Evolutionary conservation across 2,888 invertebrate genomes (phyloP).

Genomic region (Thecocarcelia acutangulata): DNA sequence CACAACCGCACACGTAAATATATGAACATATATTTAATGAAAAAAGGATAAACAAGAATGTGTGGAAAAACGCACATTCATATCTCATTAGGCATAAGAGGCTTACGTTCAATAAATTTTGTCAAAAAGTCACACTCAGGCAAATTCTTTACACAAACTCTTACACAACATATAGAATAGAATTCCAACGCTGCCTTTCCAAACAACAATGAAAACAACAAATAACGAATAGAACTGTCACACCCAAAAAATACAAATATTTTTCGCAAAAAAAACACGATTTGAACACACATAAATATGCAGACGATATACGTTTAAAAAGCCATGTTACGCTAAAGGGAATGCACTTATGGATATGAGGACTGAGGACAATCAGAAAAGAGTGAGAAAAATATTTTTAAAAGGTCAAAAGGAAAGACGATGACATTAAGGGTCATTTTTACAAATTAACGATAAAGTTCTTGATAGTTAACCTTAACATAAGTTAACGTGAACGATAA

Average conservation of each 20-base stretch:
- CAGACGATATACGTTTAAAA: constrained; percentile 24
- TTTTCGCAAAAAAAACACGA: not conserved
- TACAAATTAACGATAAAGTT: too few species aligned
- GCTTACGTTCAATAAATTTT: constrained; percentile 69
- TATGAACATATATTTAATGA: not conserved
- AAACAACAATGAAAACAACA: constrained; percentile 51
- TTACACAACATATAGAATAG: constrained; percentile 4
- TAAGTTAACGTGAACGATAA: too few species aligned
- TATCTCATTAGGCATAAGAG: constrained; percentile 70
- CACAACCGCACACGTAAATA: not conserved
- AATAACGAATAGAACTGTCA: constrained; percentile 62
- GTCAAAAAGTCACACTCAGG: constrained; percentile 66
- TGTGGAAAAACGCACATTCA: constrained; percentile 64
- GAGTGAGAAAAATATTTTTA: not conserved
- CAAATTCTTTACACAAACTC: constrained; percentile 54
- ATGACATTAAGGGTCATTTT: too few species aligned
- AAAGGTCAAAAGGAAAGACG: too few species aligned
- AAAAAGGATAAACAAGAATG: constrained; percentile 7
- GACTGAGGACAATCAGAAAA: not conserved
- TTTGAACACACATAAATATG: constrained; percentile 19
- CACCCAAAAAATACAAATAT: constrained; percentile 58
- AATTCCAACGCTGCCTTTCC: constrained; percentile 27
- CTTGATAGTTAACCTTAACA: too few species aligned
- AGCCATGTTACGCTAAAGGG: constrained; percentile 27
- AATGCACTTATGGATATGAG: constrained; percentile 28